Evolutionary conservation across 2,797 vertebrate species (phyloP), one percentile per base, ranked within the genome.

Genomic region (Falco cherrug): DNA sequence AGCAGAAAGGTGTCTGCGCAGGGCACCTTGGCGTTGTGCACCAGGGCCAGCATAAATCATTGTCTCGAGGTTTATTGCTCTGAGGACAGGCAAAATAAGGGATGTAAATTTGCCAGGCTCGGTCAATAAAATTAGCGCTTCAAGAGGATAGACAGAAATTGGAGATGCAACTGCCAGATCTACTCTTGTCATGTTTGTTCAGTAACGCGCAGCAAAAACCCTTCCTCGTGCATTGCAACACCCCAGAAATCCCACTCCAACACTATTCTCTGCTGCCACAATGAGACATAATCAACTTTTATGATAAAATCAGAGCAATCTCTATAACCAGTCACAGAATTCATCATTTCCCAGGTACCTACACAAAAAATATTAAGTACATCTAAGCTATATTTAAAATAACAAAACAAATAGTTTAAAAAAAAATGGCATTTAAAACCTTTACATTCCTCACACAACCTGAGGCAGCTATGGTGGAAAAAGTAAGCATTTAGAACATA

Each of bases 341-440:
- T 93, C 41, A 70, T 3, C 0, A 16, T 48, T 81, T 94, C 92
- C 89, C 64, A 87, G 70, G 84, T 56, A 93, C 50, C 69, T 84
- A 39, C 43, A 83, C 87, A 37, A 68, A 48, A 48, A 93, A 48
- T 6, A 69, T 65, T 11, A 54, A 90, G 60, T 37, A 48, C 77
- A 61, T 81, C 59, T 93, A 35, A 94, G 89, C 93, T 95, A 57
- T 48, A 63, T 92, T 91, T 83, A 87, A 95, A 97, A 82, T 83
- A 84, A 87, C 56, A 75, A 11, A 26, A 35, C 35, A 35, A 35
- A 35, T 18, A 8, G 29, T 60, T 45, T 13, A 1, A 35, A 60
- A 61, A 57, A 85, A 57, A 85, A 17, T 12, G 67, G 47, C 59
- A 61, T 95, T 94, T 69, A 77, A 95, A 90, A 59, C 80, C 88